A percentile compares a stretch with the other conserved stretches of the same genome.
Evolutionary conservation across 2,888 invertebrate species (phyloP).

Genomic region (Hetaerina titia): DNA sequence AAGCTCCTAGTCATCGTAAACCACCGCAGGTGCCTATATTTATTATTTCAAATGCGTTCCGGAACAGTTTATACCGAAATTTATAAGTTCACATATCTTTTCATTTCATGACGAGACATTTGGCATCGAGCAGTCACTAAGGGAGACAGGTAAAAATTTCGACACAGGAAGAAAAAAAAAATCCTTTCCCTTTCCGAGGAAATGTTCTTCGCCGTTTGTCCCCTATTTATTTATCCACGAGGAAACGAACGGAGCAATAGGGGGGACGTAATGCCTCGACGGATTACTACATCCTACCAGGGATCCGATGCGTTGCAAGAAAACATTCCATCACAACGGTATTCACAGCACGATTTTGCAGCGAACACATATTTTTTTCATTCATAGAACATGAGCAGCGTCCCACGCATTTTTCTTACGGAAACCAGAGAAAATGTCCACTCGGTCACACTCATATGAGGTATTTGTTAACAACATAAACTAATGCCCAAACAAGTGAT

Average conservation of each 20-base stretch:
- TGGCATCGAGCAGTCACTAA: neutral
- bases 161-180: neutral
- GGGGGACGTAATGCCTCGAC: neutral
- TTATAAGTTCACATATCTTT: neutral
- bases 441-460: too few species aligned
- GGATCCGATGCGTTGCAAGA: too few species aligned
- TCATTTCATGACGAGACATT: conserved; percentile 2
- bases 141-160: neutral
- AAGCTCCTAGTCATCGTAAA: neutral
- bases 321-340: too few species aligned
- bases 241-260: neutral
- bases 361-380: too few species aligned
- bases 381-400: too few species aligned
- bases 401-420: too few species aligned
- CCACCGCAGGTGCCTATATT: neutral
- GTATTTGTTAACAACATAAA: too few species aligned
- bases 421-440: too few species aligned
- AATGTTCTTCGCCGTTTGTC: neutral
- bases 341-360: too few species aligned
- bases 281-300: neutral
- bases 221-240: neutral
- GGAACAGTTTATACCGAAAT: neutral
- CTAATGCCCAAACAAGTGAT: too few species aligned
- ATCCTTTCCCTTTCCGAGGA: neutral
- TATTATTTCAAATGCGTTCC: neutral